A percentile compares a stretch with the other conserved stretches of the same genome.
phyloP scores from a whole-genome alignment of 2,888 invertebrate species.

The Apamea sordens region DNA sequence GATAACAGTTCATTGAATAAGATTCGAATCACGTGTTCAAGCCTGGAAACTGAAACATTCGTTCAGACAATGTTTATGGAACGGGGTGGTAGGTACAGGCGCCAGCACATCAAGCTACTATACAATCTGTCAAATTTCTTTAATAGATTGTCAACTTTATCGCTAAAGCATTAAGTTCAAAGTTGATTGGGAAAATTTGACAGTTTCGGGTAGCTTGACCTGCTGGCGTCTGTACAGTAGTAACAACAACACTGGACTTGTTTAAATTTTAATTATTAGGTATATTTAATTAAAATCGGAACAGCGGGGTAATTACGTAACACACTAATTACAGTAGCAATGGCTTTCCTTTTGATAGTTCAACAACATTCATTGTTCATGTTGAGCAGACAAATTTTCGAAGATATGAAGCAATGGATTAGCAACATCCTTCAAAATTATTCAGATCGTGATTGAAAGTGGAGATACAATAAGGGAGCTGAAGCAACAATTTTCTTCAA shows the following conservation, averaged over 20 bases:
- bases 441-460: not conserved
- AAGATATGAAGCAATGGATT: not conserved
- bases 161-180: no score
- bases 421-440: not conserved
- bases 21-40: not conserved
- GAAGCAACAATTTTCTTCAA: not conserved
- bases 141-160: no score
- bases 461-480: no score
- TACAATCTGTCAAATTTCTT: no score
- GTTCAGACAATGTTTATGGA: not conserved
- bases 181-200: no score
- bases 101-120: no score
- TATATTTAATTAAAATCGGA: not conserved
- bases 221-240: not conserved
- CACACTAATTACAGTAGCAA: not conserved
- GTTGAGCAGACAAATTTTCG: not conserved
- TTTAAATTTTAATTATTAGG: not conserved
- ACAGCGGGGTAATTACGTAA: not conserved
- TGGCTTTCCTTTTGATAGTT: not conserved
- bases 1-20: conserved; percentile 43
- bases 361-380: not conserved
- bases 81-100: no score
- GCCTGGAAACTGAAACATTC: not conserved
- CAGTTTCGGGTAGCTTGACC: no score
- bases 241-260: not conserved